Evolutionary conservation across 2,888 invertebrate genomes (phyloP).

Genomic region (Tillus elongatus): DNA sequence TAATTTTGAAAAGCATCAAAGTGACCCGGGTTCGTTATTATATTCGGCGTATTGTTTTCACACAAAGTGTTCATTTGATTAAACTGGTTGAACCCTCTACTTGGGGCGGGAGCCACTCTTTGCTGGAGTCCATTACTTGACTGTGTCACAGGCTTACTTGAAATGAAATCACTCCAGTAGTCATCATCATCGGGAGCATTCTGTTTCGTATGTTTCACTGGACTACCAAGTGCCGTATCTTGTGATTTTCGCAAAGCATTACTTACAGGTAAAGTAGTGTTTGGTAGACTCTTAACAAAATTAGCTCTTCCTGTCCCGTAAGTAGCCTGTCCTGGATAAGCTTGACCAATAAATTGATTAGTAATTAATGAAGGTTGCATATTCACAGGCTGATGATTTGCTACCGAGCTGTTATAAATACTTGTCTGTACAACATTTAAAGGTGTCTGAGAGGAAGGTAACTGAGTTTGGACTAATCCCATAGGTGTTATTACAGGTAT

Average conservation of each 20-base stretch:
- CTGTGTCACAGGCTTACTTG: constrained; percentile 37
- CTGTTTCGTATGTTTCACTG: background rate
- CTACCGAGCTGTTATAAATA: constrained; percentile 13
- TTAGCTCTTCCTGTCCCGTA: too few relatives aligned
- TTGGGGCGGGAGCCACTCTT: constrained; percentile 10
- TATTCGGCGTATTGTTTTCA: constrained; percentile 25
- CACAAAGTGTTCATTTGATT: constrained; percentile 4
- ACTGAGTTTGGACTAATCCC: constrained; percentile 36
- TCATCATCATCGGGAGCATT: constrained; percentile 36
- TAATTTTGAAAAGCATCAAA: constrained; percentile 24
- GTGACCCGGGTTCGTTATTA: constrained; percentile 36
- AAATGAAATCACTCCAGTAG: constrained; percentile 51
- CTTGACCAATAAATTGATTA: constrained; percentile 27
- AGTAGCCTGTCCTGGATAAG: too few relatives aligned
- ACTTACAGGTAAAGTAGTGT: too few relatives aligned
- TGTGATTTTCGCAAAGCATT: background rate
- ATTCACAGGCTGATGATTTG: constrained; percentile 9
- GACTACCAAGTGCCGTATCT: background rate
- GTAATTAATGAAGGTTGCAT: constrained; percentile 34
- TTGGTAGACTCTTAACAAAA: too few relatives aligned
- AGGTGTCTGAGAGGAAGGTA: constrained; percentile 22
- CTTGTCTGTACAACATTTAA: constrained; percentile 14
- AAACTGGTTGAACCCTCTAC: constrained; percentile 9
- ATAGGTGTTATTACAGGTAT: constrained; percentile 38
- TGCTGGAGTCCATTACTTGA: constrained; percentile 16